Evolutionary conservation across 2,113 vertebrate genomes (phyloP), one percentile per base, ranked within the genome.

Genomic region (Eptatretus burgeri): DNA sequence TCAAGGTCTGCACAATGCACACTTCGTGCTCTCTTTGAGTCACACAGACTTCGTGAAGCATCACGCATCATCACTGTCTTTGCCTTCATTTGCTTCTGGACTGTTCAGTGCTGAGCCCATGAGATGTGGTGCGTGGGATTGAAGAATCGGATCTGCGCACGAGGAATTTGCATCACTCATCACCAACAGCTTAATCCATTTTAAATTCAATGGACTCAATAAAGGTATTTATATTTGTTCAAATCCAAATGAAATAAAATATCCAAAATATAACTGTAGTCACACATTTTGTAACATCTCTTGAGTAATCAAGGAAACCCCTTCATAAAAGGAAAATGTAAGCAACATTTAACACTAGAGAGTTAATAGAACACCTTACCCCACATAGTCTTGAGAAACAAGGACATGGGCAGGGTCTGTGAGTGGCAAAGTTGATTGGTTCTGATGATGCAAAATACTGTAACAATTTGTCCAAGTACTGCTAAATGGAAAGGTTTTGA

Each of bases 121-220:
- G 18, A 77, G 76, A 71, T 84, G 79, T 7, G 81, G 81, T 51
- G 76, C 80, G 63, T 82, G 77, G 66, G 72, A 80, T 51, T 88
- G 87, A 13, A 93, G 72, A 73, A 93, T 86, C 16, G 85, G 85
- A 82, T 89, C 85, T 93, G 76, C 50, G 74, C 75, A 50, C 52
- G 68, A 66, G 71, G 13, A 1, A 11, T 17, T 20, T n/a, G 56
- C 56, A 41, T 41, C 20, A 13, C n/a, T 60, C 20, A 12, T 11
- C 56, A 60, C 13, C 20, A n/a, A 20, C n/a, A 60, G 20, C n/a
- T 60, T n/a, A 17, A 17, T 13, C n/a, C 56, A 17, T 60, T n/a
- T n/a, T n/a, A n/a, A n/a, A n/a, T n/a, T n/a, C n/a, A n/a, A n/a
- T n/a, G n/a, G n/a, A n/a, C n/a, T n/a, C 53, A 56, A 5, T 5